These are phyloP conservation scores for Eupithecia insigniata DNA, from an alignment of 2,888 invertebrate genomes.

Conservation along the genomic window DNA sequence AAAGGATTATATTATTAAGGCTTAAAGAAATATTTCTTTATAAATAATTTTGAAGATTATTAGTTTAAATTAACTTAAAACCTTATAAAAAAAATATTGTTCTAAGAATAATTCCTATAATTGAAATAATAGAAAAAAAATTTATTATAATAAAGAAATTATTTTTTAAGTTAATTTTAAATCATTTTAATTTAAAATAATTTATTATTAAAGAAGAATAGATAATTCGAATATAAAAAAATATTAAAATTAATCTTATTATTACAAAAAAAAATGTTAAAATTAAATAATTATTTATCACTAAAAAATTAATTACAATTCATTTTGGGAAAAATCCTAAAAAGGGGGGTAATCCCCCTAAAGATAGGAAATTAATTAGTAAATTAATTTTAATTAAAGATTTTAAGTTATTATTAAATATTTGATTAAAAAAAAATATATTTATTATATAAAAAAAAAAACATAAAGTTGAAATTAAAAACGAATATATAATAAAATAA, in stretches of 20 bases:
- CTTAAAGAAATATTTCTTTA: no score
- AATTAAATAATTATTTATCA: constrained; percentile 69
- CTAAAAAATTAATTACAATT: constrained; percentile 82
- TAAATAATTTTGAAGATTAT: constrained; percentile 86
- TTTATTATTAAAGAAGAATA: constrained; percentile 78
- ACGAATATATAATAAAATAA: constrained; percentile 38
- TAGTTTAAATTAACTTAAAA: constrained; percentile 86
- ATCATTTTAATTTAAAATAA: constrained; percentile 78
- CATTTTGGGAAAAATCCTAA: constrained; percentile 86
- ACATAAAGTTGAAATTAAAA: constrained; percentile 75
- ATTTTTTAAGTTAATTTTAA: constrained; percentile 67
- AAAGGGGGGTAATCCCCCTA: constrained; percentile 85
- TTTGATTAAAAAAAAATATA: constrained; percentile 79
- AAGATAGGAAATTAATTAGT: constrained; percentile 81
- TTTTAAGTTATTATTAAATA: constrained; percentile 73
- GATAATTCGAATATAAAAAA: constrained; percentile 82
- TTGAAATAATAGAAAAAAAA: constrained; percentile 59
- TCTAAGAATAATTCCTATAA: constrained; percentile 64
- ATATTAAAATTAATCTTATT: constrained; percentile 82
- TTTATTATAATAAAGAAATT: constrained; percentile 59
- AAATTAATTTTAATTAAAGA: constrained; percentile 76
- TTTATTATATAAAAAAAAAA: constrained; percentile 77
- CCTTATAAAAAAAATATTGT: constrained; percentile 73
- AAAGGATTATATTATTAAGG: no score
- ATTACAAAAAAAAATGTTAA: constrained; percentile 77